Evolutionary conservation across 2,797 vertebrate species (phyloP).

Genomic region (Acanthurus tractus): DNA sequence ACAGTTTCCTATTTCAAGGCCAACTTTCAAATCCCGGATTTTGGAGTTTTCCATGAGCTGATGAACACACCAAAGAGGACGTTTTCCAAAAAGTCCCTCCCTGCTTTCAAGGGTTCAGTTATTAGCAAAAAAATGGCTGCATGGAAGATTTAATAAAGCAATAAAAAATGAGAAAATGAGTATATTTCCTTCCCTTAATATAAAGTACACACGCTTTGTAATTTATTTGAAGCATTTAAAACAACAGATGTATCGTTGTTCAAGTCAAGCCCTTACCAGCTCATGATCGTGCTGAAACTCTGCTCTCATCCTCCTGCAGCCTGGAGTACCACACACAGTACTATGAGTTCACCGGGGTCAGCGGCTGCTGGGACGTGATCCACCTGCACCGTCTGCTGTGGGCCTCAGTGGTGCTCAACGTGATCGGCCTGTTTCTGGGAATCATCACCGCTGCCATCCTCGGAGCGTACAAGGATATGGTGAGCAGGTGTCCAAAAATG

Average conservation of each 20-base stretch:
- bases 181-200: neutral
- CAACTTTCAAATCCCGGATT: neutral
- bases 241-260: no score
- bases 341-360: conserved; percentile 91
- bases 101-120: neutral
- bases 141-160: neutral
- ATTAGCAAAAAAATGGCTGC: conserved; percentile 11
- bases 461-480: conserved; percentile 93
- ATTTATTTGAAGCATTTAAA: neutral
- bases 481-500: conserved; percentile 51
- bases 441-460: conserved; percentile 92
- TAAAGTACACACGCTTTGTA: neutral
- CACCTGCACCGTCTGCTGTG: conserved; percentile 93
- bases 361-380: conserved; percentile 90
- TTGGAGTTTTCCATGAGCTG: conserved; percentile 19
- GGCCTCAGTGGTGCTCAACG: conserved; percentile 91
- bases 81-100: conserved; percentile 8
- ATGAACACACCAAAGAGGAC: conserved; percentile 7
- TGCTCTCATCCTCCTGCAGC: conserved; percentile 74
- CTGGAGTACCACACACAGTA: conserved; percentile 84
- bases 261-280: conserved; percentile 4
- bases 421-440: conserved; percentile 90
- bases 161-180: conserved; percentile 1
- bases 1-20: conserved; percentile 5
- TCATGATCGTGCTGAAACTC: neutral